These are phyloP conservation scores for Drosophila biarmipes DNA, from an alignment of 1,140 invertebrate genomes.

Conservation along the genomic window DNA sequence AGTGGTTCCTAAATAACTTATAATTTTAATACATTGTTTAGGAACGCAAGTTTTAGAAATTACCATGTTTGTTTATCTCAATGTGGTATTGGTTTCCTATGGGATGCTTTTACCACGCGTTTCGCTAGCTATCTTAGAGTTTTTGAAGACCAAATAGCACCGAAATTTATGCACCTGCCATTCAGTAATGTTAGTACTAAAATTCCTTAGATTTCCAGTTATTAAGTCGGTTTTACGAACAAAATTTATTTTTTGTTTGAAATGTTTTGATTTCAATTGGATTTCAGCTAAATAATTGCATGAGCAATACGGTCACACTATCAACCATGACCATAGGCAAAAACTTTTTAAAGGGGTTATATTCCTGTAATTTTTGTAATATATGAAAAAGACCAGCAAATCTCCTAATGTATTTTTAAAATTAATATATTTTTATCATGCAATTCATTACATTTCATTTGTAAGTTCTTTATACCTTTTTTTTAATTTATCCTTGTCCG, in stretches of 20 bases:
- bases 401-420: neutral
- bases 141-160: neutral
- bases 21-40: neutral
- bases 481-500: no score
- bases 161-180: no score
- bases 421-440: fast-evolving
- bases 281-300: conserved; percentile 2
- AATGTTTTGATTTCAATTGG: neutral
- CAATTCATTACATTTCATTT: neutral
- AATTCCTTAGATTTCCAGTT: no score
- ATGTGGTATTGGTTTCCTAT: neutral
- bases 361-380: neutral
- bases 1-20: neutral
- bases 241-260: no score
- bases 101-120: neutral
- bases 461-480: neutral
- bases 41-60: neutral
- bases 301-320: conserved; percentile 10
- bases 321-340: neutral
- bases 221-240: no score
- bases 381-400: neutral
- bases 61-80: conserved; percentile 8
- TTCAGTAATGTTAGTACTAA: no score
- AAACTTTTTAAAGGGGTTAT: neutral
- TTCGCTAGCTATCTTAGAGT: neutral